Base-by-base conservation (phyloP, 2,113 vertebrate species). In the Ptychochromis oligacanthus region DNA sequence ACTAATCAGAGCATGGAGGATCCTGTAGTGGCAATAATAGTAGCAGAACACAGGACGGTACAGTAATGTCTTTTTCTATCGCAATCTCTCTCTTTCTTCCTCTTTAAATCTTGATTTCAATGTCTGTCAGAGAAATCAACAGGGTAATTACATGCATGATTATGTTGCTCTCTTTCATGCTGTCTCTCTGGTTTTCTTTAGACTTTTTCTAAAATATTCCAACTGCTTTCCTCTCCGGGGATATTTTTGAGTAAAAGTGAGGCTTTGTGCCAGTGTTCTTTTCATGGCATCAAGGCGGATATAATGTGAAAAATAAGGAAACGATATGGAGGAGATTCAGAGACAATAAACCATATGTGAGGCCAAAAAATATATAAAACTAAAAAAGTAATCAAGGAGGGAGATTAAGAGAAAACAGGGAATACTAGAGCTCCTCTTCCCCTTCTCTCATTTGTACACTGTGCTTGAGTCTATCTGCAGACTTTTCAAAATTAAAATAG, bases 41-140 rank as follows among this genome's bases (percentile, higher is more conserved):
- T 17, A 22, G 76, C 75, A 77, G 43, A 85, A 64, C 49, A 61
- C 34, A 46, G 15, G 64, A 10, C n/a, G 52, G 31, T 43, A 79
- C 64, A 84, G 20, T 83, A 77, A 77, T 76, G 78, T 67, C 55
- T 77, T 52, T 38, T 62, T 80, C 43, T 36, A 54, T 59, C 54
- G 64, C 24, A 14, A 8, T 81, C 57, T 64, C 26, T 80, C 20
- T 75, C 20, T 40, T 61, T 75, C 43, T 74, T 59, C 22, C 43
- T 77, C 52, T 52, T 43, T 75, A 57, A 58, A 52, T 87, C 76
- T 85, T 46, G 60, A 86, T 89, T 86, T 85, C 40, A 83, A 17
- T 89, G 58, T 81, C 65, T 82, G 75, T 79, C 61, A 67, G 70
- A 24, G 78, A 76, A 85, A 90, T 80, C 78, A 82, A 80, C 87